Evolutionary conservation across 2,888 invertebrate species (phyloP).

Genomic region (Drosophila tanythrix): DNA sequence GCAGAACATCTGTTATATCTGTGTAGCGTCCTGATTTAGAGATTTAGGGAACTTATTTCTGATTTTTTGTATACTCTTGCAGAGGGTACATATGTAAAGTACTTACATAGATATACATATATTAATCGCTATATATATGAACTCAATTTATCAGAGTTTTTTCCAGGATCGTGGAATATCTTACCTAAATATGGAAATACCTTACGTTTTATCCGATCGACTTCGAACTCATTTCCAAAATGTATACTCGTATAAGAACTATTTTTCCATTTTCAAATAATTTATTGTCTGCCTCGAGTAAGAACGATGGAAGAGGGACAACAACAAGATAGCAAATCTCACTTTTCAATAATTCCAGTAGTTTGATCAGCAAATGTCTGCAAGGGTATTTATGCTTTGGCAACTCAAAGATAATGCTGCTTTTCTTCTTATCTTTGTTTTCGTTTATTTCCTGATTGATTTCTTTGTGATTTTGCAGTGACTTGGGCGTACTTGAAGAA

Average conservation of each 20-base stretch:
- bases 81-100: background rate
- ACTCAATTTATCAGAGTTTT: background rate
- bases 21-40: conserved; percentile 5
- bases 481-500: conserved; percentile 70
- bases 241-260: too few relatives aligned
- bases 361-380: background rate
- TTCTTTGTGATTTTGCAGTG: conserved; percentile 80
- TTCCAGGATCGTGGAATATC: background rate
- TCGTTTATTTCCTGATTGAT: conserved; percentile 55
- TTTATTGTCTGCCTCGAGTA: background rate
- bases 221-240: background rate
- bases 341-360: background rate
- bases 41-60: conserved; percentile 1
- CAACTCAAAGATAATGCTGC: conserved; percentile 7
- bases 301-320: background rate
- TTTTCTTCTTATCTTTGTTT: conserved; percentile 19
- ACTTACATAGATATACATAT: background rate
- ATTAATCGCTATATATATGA: background rate
- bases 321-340: background rate
- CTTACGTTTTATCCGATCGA: background rate
- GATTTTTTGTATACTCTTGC: conserved; percentile 16
- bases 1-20: background rate
- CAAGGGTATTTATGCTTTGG: background rate
- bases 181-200: background rate
- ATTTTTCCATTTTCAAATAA: background rate